Conservation (phyloP, 2,113 vertebrate species). For the Raphicerus campestris region DNA sequence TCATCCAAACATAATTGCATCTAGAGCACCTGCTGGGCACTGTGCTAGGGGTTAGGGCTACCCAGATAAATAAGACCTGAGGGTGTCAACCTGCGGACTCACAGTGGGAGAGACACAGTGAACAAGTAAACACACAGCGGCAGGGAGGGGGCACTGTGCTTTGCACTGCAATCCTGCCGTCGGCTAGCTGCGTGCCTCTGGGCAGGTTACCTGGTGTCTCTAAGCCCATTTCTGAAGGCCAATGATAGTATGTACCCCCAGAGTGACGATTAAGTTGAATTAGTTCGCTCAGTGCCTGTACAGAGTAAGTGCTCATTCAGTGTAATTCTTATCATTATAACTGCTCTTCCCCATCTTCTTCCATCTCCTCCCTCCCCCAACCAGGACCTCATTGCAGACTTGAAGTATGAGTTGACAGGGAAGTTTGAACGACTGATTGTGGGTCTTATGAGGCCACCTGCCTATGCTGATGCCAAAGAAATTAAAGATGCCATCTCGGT, state of each 20-base stretch:
- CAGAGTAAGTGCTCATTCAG: background rate
- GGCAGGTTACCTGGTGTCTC: background rate
- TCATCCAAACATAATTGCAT: background rate
- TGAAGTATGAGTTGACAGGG: constrained; percentile 97
- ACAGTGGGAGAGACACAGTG: background rate
- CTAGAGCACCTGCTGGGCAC: background rate
- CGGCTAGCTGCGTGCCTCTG: background rate
- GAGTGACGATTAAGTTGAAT: background rate
- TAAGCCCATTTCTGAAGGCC: background rate
- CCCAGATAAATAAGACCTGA: background rate
- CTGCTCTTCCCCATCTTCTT: background rate
- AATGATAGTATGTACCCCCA: background rate
- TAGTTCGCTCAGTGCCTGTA: background rate
- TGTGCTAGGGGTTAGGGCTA: background rate
- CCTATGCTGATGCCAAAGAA: constrained; percentile 95
- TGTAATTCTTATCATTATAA: background rate
- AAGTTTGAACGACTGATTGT: constrained; percentile 97
- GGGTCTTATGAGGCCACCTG: constrained; percentile 90
- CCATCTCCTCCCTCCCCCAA: background rate
- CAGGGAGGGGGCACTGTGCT: background rate
- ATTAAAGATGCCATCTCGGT: constrained; percentile 94
- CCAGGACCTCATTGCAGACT: constrained; percentile 94
- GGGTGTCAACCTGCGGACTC: background rate
- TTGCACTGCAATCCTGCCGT: background rate
- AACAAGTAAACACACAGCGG: background rate